phyloP scores from a whole-genome alignment of 2,113 vertebrate genomes.

The Tragelaphus strepsiceros region DNA sequence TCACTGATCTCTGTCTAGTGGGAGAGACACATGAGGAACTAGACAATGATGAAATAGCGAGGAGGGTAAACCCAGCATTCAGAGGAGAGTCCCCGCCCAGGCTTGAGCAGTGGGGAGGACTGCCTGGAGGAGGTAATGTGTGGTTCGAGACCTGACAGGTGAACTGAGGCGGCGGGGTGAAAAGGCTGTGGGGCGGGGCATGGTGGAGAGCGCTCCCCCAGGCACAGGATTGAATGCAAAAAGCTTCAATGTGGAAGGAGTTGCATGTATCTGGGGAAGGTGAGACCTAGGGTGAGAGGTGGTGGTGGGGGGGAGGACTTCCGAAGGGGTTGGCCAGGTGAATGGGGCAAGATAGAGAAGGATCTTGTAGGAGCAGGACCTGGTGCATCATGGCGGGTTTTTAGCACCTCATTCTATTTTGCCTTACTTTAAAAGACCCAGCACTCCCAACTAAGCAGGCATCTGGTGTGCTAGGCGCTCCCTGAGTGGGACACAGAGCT shows the following conservation, averaged over 20 bases:
- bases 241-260: neutral
- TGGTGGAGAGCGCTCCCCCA: neutral
- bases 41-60: neutral
- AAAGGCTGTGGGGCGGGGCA: accelerated
- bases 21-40: neutral
- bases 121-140: neutral
- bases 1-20: neutral
- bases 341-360: too few species aligned
- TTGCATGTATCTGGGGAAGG: accelerated
- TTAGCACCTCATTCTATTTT: neutral
- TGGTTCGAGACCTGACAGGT: neutral
- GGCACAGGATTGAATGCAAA: neutral
- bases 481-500: neutral
- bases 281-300: neutral
- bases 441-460: neutral
- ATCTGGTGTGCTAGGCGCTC: neutral
- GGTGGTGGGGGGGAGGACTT: too few species aligned
- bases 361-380: neutral
- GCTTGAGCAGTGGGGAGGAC: neutral
- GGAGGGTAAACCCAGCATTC: neutral
- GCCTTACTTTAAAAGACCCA: neutral
- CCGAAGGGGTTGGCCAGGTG: neutral
- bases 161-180: neutral
- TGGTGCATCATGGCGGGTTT: neutral
- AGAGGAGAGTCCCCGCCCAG: neutral